A percentile compares a stretch with the other conserved stretches of the same genome.
These are phyloP conservation scores for Myopa tessellatipennis DNA, from an alignment of 2,888 invertebrate genomes.

Conservation along the genomic window DNA sequence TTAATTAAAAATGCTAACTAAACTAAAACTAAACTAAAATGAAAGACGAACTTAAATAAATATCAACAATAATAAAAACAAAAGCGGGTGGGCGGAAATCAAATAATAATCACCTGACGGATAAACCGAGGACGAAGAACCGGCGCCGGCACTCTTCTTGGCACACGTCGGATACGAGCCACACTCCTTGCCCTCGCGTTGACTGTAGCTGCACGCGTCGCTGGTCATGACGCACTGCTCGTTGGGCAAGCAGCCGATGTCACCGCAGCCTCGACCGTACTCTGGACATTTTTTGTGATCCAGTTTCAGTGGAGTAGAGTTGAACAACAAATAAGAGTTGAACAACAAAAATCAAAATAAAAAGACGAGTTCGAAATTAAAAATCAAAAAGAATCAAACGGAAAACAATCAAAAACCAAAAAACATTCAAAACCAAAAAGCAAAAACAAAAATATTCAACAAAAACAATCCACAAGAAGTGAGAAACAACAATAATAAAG, in stretches of 20 bases:
- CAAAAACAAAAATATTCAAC: neutral
- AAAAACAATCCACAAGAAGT: neutral
- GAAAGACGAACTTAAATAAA: neutral
- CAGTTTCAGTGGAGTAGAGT: constrained; percentile 41
- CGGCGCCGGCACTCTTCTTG: constrained; percentile 64
- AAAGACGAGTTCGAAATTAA: neutral
- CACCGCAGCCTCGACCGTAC: constrained; percentile 81
- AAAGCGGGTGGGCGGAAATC: constrained; percentile 41
- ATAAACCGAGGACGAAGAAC: constrained; percentile 57
- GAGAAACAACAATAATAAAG: neutral
- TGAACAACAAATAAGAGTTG: constrained; percentile 5
- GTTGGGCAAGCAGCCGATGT: constrained; percentile 80
- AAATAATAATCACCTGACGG: constrained; percentile 66
- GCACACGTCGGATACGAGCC: constrained; percentile 78
- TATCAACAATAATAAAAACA: constrained; percentile 35
- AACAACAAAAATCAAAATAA: constrained; percentile 11
- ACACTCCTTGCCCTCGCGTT: constrained; percentile 71
- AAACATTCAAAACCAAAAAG: neutral
- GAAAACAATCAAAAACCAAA: neutral
- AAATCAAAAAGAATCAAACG: neutral
- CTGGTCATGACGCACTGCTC: constrained; percentile 76
- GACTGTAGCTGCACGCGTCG: constrained; percentile 77
- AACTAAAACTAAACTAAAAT: neutral
- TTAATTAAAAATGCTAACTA: constrained; percentile 6
- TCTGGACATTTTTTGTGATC: constrained; percentile 71